Evolutionary conservation across 2,113 vertebrate genomes (phyloP), one percentile per base, ranked within the genome.

Genomic region (Dasyornis broadbenti): DNA sequence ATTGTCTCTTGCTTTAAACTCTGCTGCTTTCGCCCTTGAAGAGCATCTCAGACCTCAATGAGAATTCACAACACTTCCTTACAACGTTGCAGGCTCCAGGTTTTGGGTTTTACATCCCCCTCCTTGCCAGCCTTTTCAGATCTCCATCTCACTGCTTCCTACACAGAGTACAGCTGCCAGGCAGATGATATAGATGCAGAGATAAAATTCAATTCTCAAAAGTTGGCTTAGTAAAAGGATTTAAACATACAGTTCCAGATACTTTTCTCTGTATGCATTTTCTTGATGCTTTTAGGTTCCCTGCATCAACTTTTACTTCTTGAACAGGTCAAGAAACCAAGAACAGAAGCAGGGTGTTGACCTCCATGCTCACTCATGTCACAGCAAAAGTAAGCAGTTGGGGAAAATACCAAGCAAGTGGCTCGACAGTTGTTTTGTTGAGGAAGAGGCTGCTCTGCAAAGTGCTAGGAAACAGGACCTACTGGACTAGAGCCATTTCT

Each of bases 131-230:
- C 47, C 56, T 94, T 91, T 92, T 94, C 86, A 95, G 49, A 33
- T 83, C 72, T 86, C 47, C 83, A 86, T 91, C 89, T 92, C 69
- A 90, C 89, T 83, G 60, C 95, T 94, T 92, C 91, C 95, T 90
- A 97, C 90, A 92, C 80, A 94, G 56, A 94, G 44, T 89, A 78
- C 91, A 94, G 72, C 80, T 96, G 94, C 91, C 72, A 96, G 83
- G 72, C 33, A 83, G 86, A 90, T 90, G 82, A 86, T 92, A 78
- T 76, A 95, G 94, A 92, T 87, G 85, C 50, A 82, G 52, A 92
- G 71, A 81, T 71, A 92, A 89, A 95, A 92, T 80, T 69, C 52
- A 78, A 2, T 70, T 86, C 69, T 89, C 76, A 69, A 75, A 82
- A 75, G 60, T 6, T 80, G 31, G 22, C 60, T 89, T 71, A 39